These are phyloP conservation scores for Sterrhoptilus dennistouni DNA, from an alignment of 2,113 vertebrate species.

Conservation along the genomic window DNA sequence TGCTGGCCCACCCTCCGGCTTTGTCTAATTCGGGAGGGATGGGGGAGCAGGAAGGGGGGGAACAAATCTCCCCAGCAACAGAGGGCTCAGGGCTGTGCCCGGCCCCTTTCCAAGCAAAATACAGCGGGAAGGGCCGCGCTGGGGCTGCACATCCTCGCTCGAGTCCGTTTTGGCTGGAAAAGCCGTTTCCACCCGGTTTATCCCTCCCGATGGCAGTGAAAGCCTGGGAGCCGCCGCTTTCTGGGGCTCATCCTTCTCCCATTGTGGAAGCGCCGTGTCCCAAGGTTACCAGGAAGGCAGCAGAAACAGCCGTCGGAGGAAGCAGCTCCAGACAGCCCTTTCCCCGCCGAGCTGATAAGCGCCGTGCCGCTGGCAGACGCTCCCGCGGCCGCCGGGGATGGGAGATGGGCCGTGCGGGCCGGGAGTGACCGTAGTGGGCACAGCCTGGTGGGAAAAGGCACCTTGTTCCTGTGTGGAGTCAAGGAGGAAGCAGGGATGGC, in stretches of 20 bases:
- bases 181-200: background rate
- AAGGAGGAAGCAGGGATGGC: background rate
- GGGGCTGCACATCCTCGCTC: background rate
- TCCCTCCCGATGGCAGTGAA: background rate
- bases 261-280: background rate
- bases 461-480: background rate
- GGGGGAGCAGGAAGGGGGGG: background rate
- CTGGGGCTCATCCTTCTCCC: background rate
- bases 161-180: background rate
- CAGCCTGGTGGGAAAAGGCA: background rate
- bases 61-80: constrained; percentile 57
- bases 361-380: background rate
- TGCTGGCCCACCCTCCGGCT: background rate
- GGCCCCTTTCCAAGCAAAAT: constrained; percentile 34
- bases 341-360: background rate
- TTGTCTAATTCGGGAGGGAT: background rate
- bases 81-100: constrained; percentile 4
- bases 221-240: background rate
- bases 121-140: background rate
- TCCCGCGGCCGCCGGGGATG: background rate
- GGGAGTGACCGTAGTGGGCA: background rate
- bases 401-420: background rate
- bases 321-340: background rate
- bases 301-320: background rate
- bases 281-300: background rate